Conservation (phyloP, 1,140 invertebrate genomes). For the Planococcus citri region DNA sequence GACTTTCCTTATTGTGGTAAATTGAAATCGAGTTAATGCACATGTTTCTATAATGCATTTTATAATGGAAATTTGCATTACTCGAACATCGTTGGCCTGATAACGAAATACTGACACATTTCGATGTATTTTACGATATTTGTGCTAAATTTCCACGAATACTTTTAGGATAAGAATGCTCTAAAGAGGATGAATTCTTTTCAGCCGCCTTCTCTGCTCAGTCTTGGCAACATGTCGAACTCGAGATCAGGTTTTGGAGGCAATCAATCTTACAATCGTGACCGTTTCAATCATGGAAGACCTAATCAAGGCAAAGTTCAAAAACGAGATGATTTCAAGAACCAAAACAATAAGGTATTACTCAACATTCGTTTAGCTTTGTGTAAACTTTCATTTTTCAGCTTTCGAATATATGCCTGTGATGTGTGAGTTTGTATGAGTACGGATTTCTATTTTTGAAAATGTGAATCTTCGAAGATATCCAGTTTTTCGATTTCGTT, state of each 20-base stretch:
- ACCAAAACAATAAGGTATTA: constrained; percentile 7
- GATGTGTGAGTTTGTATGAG: background rate
- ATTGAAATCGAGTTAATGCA: background rate
- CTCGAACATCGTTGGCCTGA: too few species aligned
- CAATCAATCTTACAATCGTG: background rate
- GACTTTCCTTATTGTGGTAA: background rate
- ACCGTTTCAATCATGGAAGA: background rate
- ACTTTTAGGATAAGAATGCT: background rate
- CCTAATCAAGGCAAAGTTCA: background rate
- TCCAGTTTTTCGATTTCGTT: too few species aligned
- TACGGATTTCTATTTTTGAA: background rate
- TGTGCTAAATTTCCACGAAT: background rate
- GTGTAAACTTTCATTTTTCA: too few species aligned
- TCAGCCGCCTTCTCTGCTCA: background rate
- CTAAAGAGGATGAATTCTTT: background rate
- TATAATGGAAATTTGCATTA: too few species aligned
- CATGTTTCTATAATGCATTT: too few species aligned
- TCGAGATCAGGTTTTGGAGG: background rate
- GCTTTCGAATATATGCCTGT: background rate
- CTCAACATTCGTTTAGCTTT: background rate
- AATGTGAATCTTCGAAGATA: too few species aligned
- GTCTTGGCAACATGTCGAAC: background rate
- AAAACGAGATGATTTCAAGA: constrained; percentile 5
- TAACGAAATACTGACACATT: too few species aligned
- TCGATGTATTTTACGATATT: too few species aligned